Evolutionary conservation across 2,797 vertebrate genomes (phyloP), one percentile per base, ranked within the genome.

Genomic region (Micromesistius poutassou): DNA sequence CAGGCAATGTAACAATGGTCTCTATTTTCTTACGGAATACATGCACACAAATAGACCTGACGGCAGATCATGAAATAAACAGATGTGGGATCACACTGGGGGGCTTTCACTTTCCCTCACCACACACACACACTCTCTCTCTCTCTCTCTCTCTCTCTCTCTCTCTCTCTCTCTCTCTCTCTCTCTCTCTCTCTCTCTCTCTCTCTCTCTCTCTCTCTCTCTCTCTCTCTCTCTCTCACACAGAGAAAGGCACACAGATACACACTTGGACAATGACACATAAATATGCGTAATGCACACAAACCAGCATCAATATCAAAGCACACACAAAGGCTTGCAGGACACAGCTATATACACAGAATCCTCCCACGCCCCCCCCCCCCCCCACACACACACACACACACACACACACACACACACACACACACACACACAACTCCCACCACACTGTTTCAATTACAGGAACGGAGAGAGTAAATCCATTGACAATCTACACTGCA

Each of bases 371-470:
- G 16, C 46, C 46, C 46, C 46, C 46, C 46, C 55, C 46, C 46
- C 16, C 46, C 46, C 46, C 5, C 14, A 14, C 14, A 6, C 42
- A 6, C 42, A 6, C 42, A 13, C 13, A 12, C 31, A 31, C 31
- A 31, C 31, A 5, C 33, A 6, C 33, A 35, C 40, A 68, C 16
- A 73, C 30, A 70, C 50, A 74, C 25, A 30, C 16, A 31, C 50
- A 70, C 12, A 74, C 70, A 33, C 31, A n/a, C 50, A 73, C 31
- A 77, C 22, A 5, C 50, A n/a, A 7, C 55, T 22, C 22, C 55
- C 46, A 55, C 19, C 46, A 25, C n/a, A 9, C 40, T 82, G 79
- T 80, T 83, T 72, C 76, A 79, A 83, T 88, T 82, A 85, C 38
- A 74, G 4, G 12, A 36, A 8, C 19, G n/a, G 30, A 36, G 68